Base-by-base conservation (phyloP, 2,797 vertebrate genomes). In the Sciaenops ocellatus region DNA sequence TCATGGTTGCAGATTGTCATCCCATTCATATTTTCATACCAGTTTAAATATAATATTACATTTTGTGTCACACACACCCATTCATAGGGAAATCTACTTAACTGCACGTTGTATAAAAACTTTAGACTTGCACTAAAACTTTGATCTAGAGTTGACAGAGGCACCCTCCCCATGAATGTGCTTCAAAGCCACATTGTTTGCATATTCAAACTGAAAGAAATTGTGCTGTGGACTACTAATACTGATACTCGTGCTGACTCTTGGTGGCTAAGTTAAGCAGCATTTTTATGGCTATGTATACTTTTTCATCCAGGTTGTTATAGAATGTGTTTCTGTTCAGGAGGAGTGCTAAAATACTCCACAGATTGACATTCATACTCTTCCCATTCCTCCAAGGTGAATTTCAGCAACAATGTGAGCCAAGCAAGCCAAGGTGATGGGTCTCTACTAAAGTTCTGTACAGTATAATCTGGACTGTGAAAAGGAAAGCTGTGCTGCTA, bases 371-470 rank as follows among this genome's bases (percentile, higher is more conserved):
- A 3, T 26, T 30, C 16, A 6, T 1, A 24, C 8, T 73, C 8
- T 42, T 9, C 1, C 4, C 51, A 2, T 10, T 57, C 10, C 8
- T 63, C 2, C 8, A 87, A 81, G 12, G 87, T 50, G 9, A 17
- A 0, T 0, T 24, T 44, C 42, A 44, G 13, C 42, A 44, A 44
- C 11, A 44, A 1, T 44, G 42, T 44, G 42, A 44, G 4, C 42
- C 12, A 15, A 13, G 10, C 42, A 12, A 13, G 42, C 11, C 42
- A 4, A 15, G 42, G 42, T 15, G 42, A 71, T 12, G 9, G 0
- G 1, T 22, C 8, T 34, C 54, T 51, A 17, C 87, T 83, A 3
- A 50, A 55, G 1, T 11, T 63, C 0, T 94, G 93, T 28, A 1
- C 48, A 1, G 74, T 92, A 61, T 0, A 2, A 2, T 0, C 0